A percentile compares a stretch with the other conserved stretches of the same genome.
Conservation (phyloP, 2,113 vertebrate species). For the Carassius gibelio region DNA sequence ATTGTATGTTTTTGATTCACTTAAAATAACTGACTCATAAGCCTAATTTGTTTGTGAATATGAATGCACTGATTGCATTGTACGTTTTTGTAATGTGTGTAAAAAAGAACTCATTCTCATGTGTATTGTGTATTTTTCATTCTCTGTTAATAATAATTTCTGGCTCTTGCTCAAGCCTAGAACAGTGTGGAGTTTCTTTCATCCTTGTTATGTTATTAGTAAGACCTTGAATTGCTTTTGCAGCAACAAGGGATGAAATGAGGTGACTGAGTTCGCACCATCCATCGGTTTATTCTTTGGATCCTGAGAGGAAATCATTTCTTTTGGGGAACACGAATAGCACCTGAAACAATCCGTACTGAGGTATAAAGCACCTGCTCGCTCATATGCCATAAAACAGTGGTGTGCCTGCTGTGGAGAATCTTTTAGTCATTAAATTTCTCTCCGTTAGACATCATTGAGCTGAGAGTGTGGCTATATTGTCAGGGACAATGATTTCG, state of each 20-base stretch:
- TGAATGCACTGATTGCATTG: neutral
- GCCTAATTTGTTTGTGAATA: neutral
- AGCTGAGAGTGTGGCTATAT: neutral
- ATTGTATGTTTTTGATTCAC: neutral
- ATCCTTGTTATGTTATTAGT: neutral
- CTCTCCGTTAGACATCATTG: neutral
- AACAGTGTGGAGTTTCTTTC: neutral
- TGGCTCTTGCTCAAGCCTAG: neutral
- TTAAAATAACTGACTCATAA: neutral
- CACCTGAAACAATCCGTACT: slow-evolving; percentile 4
- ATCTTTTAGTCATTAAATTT: neutral
- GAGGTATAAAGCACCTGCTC: neutral
- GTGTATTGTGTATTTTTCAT: too few relatives aligned
- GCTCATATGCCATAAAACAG: neutral
- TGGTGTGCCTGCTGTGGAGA: neutral
- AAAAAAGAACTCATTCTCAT: too few relatives aligned
- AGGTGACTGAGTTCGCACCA: neutral
- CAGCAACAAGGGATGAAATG: neutral
- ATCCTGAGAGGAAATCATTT: slow-evolving; percentile 6
- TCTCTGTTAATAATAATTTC: neutral
- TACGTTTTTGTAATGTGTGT: too few relatives aligned
- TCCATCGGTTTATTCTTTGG: neutral
- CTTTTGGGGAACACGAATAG: neutral
- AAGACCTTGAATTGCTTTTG: slow-evolving; percentile 21
- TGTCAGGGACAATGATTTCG: neutral